These are phyloP conservation scores for Agonopterix arenella DNA, from an alignment of 2,888 invertebrate genomes.

Conservation along the genomic window DNA sequence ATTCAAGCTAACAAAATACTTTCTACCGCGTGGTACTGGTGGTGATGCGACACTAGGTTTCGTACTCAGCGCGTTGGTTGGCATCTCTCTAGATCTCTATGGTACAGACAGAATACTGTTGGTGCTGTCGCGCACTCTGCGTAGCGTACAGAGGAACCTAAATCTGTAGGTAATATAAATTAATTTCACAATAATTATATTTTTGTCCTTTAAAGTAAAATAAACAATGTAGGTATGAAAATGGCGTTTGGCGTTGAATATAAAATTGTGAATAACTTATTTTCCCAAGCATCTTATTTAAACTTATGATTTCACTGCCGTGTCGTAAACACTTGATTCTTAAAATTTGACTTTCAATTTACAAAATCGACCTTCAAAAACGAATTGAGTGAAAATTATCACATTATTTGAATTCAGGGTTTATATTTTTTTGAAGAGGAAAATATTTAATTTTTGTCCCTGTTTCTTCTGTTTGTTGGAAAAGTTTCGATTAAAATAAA, in stretches of 20 bases:
- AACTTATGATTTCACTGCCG: conserved; percentile 16
- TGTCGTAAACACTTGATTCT: conserved; percentile 12
- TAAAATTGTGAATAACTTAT: conserved; percentile 7
- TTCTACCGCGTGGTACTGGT: no score
- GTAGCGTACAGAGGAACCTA: no score
- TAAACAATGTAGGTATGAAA: conserved; percentile 1
- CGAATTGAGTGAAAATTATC: conserved; percentile 16
- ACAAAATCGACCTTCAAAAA: conserved; percentile 28
- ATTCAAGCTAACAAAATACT: no score
- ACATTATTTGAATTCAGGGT: conserved; percentile 19
- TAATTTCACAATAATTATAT: no score
- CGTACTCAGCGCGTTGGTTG: no score
- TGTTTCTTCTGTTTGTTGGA: no score
- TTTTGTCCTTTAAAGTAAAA: neutral
- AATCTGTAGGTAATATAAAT: no score
- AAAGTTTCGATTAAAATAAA: no score
- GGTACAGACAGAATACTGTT: no score
- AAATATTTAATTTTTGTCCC: conserved; percentile 8
- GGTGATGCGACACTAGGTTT: no score
- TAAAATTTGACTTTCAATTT: conserved; percentile 41
- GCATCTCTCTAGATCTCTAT: no score
- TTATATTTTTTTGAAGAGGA: conserved; percentile 5
- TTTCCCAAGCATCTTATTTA: neutral
- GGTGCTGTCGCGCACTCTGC: no score
- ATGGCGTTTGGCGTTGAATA: neutral